Evolutionary conservation across 2,888 invertebrate genomes (phyloP).

Genomic region (Eristalis pertinax): DNA sequence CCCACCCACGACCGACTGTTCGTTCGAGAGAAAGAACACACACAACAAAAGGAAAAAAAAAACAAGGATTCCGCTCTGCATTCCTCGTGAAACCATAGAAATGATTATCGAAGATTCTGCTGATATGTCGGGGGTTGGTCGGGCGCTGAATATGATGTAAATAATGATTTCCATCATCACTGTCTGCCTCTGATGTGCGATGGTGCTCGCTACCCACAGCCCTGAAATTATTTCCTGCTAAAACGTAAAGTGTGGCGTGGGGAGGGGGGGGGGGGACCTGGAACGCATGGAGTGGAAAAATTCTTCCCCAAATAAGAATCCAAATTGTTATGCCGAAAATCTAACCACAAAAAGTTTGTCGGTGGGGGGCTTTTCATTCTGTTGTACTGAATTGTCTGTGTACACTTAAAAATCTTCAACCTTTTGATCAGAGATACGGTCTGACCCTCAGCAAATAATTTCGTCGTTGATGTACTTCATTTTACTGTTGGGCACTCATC

Average conservation of each 20-base stretch:
- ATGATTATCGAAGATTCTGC: conserved; percentile 4
- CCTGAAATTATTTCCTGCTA: conserved; percentile 11
- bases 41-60: background rate
- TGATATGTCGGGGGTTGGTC: conserved; percentile 10
- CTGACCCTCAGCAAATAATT: background rate
- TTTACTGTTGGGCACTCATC: background rate
- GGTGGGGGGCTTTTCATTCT: too few species aligned
- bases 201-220: background rate
- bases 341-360: background rate
- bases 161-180: conserved; percentile 30
- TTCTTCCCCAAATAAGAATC: conserved; percentile 1
- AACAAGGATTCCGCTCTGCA: background rate
- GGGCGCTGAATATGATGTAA: conserved; percentile 10
- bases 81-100: conserved; percentile 4
- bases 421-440: background rate
- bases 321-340: conserved; percentile 5
- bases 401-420: background rate
- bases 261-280: background rate
- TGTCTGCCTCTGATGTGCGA: conserved; percentile 4
- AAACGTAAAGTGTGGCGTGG: background rate
- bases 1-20: background rate
- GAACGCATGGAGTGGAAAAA: background rate
- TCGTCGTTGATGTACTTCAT: background rate
- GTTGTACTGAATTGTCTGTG: background rate
- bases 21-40: background rate